phyloP scores from a whole-genome alignment of 2,113 vertebrate species.

The Riparia riparia region DNA sequence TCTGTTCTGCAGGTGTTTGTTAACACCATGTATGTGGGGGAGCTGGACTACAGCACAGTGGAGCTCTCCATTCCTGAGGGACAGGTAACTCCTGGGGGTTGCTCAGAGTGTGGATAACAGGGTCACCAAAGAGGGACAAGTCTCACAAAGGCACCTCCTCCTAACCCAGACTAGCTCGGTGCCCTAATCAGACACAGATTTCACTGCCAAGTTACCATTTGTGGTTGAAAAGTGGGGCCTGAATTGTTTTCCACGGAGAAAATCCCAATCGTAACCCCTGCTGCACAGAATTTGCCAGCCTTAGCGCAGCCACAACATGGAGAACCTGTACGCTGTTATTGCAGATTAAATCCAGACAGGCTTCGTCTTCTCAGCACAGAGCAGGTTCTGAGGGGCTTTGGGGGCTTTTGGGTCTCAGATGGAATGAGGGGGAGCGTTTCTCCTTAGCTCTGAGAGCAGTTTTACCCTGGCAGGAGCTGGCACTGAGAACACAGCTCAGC shows the following conservation, averaged over 20 bases:
- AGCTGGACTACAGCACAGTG: slow-evolving; percentile 81
- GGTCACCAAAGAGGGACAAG: neutral
- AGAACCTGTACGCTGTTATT: neutral
- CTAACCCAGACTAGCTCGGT: neutral
- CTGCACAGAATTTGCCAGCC: neutral
- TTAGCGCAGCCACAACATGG: fast-evolving
- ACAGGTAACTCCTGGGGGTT: slow-evolving; percentile 77
- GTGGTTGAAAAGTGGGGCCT: neutral
- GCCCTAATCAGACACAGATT: neutral
- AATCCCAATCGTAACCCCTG: neutral
- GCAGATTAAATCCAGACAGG: neutral
- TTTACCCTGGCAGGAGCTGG: neutral
- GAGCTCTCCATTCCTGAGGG: slow-evolving; percentile 84
- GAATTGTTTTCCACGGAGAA: neutral
- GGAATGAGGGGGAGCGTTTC: neutral
- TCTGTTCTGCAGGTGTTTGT: slow-evolving; percentile 87
- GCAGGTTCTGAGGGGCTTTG: neutral
- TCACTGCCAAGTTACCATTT: neutral
- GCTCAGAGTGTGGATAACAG: neutral
- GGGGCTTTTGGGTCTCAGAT: neutral
- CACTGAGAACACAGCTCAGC: fast-evolving
- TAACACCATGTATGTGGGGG: slow-evolving; percentile 86
- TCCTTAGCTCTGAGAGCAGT: neutral
- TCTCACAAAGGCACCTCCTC: neutral
- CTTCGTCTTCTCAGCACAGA: neutral